phyloP scores from a whole-genome alignment of 1,140 invertebrate species.

The Tetranychus urticae region DNA sequence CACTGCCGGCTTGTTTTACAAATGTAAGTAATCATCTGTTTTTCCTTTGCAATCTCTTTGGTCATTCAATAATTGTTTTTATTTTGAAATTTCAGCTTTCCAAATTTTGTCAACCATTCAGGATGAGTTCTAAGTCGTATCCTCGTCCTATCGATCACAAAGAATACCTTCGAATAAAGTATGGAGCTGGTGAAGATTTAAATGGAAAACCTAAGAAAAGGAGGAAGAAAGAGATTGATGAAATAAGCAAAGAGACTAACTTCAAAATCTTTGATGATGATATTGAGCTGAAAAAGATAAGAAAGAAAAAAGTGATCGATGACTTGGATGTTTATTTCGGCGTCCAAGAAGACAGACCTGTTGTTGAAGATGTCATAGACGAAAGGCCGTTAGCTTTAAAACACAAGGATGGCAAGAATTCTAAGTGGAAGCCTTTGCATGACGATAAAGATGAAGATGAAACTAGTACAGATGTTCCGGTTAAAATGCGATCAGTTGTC shows the following conservation, averaged over 20 bases:
- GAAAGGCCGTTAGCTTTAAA: constrained; percentile 33
- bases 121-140: background rate
- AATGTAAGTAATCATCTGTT: no score
- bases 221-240: constrained; percentile 3
- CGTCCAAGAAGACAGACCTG: constrained; percentile 56
- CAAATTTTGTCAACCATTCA: background rate
- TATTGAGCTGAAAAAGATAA: constrained; percentile 36
- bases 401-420: background rate
- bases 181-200: background rate
- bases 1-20: no score
- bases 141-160: constrained; percentile 3
- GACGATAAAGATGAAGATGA: background rate
- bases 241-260: constrained; percentile 22
- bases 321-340: constrained; percentile 35
- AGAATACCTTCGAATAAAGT: constrained; percentile 7
- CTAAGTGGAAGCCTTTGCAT: background rate
- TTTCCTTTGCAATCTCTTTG: no score
- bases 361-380: constrained; percentile 68
- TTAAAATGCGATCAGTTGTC: background rate
- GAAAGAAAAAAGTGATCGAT: constrained; percentile 30
- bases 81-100: no score
- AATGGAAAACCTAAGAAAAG: constrained; percentile 5
- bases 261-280: constrained; percentile 76
- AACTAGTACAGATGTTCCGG: background rate
- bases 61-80: no score